Percentiles rank a stretch among this genome's conserved stretches.
These are phyloP conservation scores for Ophioderma brevispina DNA, from an alignment of 35 echinoderm and acorn worm species.

Conservation along the genomic window DNA sequence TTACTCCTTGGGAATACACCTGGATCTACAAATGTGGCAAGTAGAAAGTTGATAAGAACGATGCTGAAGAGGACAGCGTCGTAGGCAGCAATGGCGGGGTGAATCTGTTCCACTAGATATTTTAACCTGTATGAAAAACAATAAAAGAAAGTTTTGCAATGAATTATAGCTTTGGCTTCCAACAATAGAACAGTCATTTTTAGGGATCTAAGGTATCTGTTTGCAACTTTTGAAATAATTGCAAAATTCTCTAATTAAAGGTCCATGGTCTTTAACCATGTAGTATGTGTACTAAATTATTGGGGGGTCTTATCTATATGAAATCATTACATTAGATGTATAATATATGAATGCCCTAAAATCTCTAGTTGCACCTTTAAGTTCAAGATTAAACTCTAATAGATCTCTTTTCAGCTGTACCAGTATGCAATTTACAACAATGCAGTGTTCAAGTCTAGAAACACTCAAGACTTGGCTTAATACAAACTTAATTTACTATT, in stretches of 20 bases:
- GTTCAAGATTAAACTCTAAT: too few species aligned
- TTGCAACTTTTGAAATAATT: too few species aligned
- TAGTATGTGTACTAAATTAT: too few species aligned
- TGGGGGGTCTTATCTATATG: too few species aligned
- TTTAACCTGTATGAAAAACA: constrained; percentile 58
- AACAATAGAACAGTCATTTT: not conserved
- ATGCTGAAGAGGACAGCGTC: constrained; percentile 77
- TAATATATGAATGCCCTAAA: not conserved
- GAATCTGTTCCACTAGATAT: constrained; percentile 42
- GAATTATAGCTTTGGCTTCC: not conserved
- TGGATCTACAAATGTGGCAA: constrained; percentile 95
- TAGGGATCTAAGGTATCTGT: too few species aligned
- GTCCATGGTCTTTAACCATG: too few species aligned
- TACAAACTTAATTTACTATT: too few species aligned
- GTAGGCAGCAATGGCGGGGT: constrained; percentile 75
- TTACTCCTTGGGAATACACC: constrained; percentile 97
- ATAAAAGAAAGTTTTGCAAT: not conserved
- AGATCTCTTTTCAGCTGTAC: too few species aligned
- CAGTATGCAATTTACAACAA: too few species aligned
- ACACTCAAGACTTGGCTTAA: too few species aligned
- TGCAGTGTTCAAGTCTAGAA: too few species aligned
- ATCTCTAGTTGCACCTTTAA: not conserved
- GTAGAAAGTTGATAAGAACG: constrained; percentile 83
- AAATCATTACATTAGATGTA: not conserved
- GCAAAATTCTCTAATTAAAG: too few species aligned